These are phyloP conservation scores for Neomicropteryx cornuta DNA, from an alignment of 1,140 invertebrate genomes.

Conservation along the genomic window DNA sequence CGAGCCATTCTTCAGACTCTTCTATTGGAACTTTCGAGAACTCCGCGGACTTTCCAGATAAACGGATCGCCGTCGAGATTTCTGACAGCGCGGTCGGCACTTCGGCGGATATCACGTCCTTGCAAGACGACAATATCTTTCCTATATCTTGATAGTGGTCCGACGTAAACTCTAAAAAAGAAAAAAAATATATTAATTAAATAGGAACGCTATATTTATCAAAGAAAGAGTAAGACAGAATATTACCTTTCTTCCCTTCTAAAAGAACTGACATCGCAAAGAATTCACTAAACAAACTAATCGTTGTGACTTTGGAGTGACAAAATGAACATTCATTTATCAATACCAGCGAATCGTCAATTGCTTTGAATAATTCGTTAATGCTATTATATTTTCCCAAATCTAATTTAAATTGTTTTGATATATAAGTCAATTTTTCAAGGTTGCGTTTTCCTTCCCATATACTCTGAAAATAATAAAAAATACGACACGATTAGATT, in stretches of 20 bases:
- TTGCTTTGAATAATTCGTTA: constrained; percentile 24
- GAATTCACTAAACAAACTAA: constrained; percentile 41
- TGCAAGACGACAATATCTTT: constrained; percentile 49
- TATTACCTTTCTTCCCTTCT: constrained; percentile 33
- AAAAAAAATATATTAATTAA: constrained; percentile 1
- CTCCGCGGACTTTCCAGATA: constrained; percentile 33
- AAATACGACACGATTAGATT: too few species aligned
- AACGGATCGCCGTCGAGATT: constrained; percentile 40
- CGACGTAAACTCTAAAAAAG: constrained; percentile 40
- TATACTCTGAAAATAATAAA: constrained; percentile 15
- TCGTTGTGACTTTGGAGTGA: constrained; percentile 31
- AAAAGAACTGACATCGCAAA: constrained; percentile 40
- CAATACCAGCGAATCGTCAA: constrained; percentile 15
- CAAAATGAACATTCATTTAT: constrained; percentile 16
- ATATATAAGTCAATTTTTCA: constrained; percentile 18
- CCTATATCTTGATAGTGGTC: constrained; percentile 52
- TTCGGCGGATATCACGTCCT: constrained; percentile 57
- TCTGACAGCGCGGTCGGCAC: constrained; percentile 43
- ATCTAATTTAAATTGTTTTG: constrained; percentile 20
- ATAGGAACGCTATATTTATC: neutral
- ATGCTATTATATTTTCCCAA: constrained; percentile 16
- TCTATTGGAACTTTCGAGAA: constrained; percentile 42
- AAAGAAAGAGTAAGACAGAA: neutral
- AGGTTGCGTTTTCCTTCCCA: constrained; percentile 15
- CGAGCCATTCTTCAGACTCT: constrained; percentile 46